Evolutionary conservation across 2,797 vertebrate species (phyloP).

Genomic region (Coregonus suidteri): DNA sequence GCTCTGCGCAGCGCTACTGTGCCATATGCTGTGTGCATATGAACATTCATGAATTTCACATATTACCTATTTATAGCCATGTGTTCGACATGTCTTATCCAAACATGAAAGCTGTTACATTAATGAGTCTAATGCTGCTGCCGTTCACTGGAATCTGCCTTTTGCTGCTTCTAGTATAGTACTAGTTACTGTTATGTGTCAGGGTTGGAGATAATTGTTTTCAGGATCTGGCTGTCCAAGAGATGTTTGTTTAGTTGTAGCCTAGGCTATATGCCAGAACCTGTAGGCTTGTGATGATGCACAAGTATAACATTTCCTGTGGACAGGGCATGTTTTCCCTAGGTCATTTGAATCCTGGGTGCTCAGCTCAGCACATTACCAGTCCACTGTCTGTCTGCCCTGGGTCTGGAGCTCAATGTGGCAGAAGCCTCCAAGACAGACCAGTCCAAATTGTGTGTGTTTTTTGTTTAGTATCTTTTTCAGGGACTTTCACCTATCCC

Average conservation of each 20-base stretch:
- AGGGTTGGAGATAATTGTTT: background rate
- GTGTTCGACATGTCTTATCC: conserved; percentile 21
- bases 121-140: background rate
- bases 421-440: conserved; percentile 13
- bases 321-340: background rate
- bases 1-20: conserved; percentile 5
- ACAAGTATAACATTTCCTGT: background rate
- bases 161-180: background rate
- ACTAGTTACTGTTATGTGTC: background rate
- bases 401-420: conserved; percentile 10
- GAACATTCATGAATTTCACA: conserved; percentile 34
- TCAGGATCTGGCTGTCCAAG: background rate
- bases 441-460: conserved; percentile 32
- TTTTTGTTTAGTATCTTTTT: conserved; percentile 16
- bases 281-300: background rate
- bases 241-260: background rate
- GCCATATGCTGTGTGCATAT: conserved; percentile 57
- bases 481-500: background rate
- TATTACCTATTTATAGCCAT: conserved; percentile 39
- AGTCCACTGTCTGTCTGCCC: conserved; percentile 8
- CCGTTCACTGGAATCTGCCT: background rate
- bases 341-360: conserved; percentile 19
- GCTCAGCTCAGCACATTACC: conserved; percentile 19
- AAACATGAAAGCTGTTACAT: background rate
- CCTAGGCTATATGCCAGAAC: background rate